phyloP scores from a whole-genome alignment of 2,888 invertebrate species.

The Morpho achilles region DNA sequence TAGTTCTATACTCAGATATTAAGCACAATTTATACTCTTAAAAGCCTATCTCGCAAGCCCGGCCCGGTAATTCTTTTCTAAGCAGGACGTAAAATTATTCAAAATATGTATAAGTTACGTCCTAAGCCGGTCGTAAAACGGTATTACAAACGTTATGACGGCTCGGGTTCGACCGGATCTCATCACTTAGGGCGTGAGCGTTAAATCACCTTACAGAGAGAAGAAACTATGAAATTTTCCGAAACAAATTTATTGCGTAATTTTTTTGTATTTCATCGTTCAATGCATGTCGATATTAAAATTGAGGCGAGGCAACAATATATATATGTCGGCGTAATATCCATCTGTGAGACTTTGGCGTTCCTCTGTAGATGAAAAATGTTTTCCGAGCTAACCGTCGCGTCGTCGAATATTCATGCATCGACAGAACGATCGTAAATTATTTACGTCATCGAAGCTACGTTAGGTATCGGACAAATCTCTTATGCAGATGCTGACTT shows the following conservation, averaged over 20 bases:
- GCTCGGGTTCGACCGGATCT: slow-evolving; percentile 67
- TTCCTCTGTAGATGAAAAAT: slow-evolving; percentile 57
- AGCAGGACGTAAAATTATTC: slow-evolving; percentile 68
- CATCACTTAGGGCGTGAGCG: slow-evolving; percentile 68
- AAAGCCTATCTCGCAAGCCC: slow-evolving; percentile 49
- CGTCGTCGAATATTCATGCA: slow-evolving; percentile 58
- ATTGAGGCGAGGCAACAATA: slow-evolving; percentile 60
- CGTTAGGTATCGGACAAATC: slow-evolving; percentile 41
- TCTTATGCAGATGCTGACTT: slow-evolving; percentile 40
- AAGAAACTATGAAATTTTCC: slow-evolving; percentile 65
- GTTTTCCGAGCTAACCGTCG: slow-evolving; percentile 50
- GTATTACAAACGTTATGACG: slow-evolving; percentile 73
- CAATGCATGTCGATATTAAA: slow-evolving; percentile 63
- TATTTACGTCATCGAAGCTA: slow-evolving; percentile 53
- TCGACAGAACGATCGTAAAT: slow-evolving; percentile 52
- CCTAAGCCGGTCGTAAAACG: slow-evolving; percentile 72
- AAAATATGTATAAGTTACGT: slow-evolving; percentile 74
- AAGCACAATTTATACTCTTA: slow-evolving; percentile 30
- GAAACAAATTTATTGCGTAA: slow-evolving; percentile 38
- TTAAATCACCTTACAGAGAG: slow-evolving; percentile 56
- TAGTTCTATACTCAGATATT: too few species aligned
- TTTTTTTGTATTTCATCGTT: slow-evolving; percentile 44
- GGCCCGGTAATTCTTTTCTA: slow-evolving; percentile 60
- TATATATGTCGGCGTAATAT: slow-evolving; percentile 61
- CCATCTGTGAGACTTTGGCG: slow-evolving; percentile 45